Base-by-base conservation (phyloP, 2,113 vertebrate genomes). In the Thunnus maccoyii region DNA sequence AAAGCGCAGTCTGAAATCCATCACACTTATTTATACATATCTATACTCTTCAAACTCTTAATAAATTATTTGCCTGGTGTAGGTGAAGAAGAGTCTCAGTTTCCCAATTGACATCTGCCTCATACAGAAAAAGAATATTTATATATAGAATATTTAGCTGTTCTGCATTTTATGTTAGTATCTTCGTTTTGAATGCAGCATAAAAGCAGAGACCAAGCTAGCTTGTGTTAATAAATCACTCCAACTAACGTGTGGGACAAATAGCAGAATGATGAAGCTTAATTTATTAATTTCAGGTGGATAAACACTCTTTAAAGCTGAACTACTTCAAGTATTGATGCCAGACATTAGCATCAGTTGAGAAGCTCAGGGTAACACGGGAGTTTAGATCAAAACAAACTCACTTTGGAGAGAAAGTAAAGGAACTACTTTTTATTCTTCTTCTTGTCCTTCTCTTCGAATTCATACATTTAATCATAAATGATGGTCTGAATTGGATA, bases 301-400 rank as follows among this genome's bases (percentile, higher is more conserved):
- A 71, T 46, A 56, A 78, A 80, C 16, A 50, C 13, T 32, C 36
- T 36, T 18, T 27, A 77, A 8, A 68, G 46, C 64, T 61, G 6
- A 27, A n/a, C 11, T 8, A 48, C 15, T 15, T 54, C 16, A 15
- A 36, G 30, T 18, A 36, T 22, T 22, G n/a, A 48, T 56, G 25
- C 51, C 47, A 41, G 36, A 41, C 36, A 9, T 41, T 41, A 41
- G 36, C 36, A 41, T 41, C 36, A 41, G 36, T 41, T 41, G 9
- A 30, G 27, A 30, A 30, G 4, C 27, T 3, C 27, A 30, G 27
- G 27, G 36, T 9, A 56, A 57, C 18, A 10, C 3, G 22, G 13
- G 5, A 18, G 22, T 72, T 78, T 54, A 30, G 8, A 62, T 51
- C 17, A 22, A 62, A 50, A 77, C 41, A 44, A 77, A 4, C 4